Conservation (phyloP, 2,113 vertebrate genomes). For the Gulo gulo region DNA sequence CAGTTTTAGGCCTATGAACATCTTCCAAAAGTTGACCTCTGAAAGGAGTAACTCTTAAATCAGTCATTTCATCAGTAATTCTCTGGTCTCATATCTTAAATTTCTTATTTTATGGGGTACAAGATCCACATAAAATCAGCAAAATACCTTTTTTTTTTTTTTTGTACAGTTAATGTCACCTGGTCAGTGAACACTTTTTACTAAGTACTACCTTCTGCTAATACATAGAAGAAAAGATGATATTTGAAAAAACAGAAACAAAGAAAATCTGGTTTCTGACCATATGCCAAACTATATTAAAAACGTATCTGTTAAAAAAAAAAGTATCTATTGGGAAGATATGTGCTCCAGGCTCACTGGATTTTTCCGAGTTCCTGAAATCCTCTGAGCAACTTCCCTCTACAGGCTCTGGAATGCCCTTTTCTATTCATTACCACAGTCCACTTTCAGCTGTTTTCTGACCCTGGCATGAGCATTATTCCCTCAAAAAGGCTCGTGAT, state of each 20-base stretch:
- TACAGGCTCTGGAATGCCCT: background rate
- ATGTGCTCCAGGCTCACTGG: background rate
- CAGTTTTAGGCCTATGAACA: background rate
- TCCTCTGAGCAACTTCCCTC: background rate
- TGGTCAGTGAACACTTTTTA: background rate
- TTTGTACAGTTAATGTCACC: background rate
- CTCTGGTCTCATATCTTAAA: background rate
- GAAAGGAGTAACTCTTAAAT: background rate
- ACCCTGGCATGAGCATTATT: background rate
- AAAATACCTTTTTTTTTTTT: background rate
- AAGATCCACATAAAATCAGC: conserved; percentile 14
- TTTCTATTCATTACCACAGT: background rate
- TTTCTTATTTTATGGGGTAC: background rate
- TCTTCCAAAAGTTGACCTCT: conserved; percentile 1
- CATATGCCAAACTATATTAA: background rate
- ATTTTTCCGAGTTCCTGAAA: background rate
- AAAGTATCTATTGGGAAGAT: background rate
- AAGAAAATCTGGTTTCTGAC: conserved; percentile 4
- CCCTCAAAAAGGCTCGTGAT: background rate
- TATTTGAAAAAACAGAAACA: background rate
- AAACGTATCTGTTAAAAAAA: background rate
- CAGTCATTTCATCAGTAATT: background rate
- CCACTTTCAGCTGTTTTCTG: background rate
- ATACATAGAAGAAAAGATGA: background rate
- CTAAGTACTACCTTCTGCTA: background rate